Evolutionary conservation across 2,113 vertebrate genomes (phyloP), one percentile per base, ranked within the genome.

Genomic region (Ciconia stormi): DNA sequence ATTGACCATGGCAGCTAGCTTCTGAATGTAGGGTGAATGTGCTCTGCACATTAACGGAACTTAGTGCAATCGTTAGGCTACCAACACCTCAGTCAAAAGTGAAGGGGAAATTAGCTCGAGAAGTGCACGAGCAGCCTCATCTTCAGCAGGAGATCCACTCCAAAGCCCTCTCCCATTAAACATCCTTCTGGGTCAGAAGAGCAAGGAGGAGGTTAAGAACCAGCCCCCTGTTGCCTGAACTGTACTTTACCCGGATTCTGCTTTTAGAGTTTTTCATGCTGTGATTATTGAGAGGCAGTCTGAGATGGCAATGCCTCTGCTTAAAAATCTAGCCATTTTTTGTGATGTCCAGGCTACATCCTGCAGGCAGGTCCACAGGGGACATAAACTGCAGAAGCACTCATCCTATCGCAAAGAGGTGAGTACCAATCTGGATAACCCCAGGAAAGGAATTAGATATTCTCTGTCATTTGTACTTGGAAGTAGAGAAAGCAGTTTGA

Each of bases 71-170:
- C 82, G 83, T 53, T 47, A 88, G 72, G 38, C 73, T 94, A 82
- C 67, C 38, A 84, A 67, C 40, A 77, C 40, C 70, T 80, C 58
- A n/a, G 52, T 36, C 77, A 80, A 69, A 76, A 95, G n/a, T 18
- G 18, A 77, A 74, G 42, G 40, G 49, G 58, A 91, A 93, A 93
- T 91, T 71, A 92, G 66, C 72, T 79, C 1, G 2, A 56, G 74
- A 79, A 90, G 80, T 53, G 42, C 42, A 55, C 6, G 47, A 77
- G 67, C 17, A 9, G 50, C 56, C 36, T 74, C 2, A 0, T 47
- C 50, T 92, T 65, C 93, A 97, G 81, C 81, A 82, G 83, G 93
- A 86, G 89, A 90, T 61, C 40, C 84, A 79, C 69, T 95, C 85
- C 90, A 91, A 67, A 92, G 47, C 55, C 82, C 44, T 90, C n/a